Conservation (phyloP, 2,888 invertebrate species). For the Ormia ochracea region DNA sequence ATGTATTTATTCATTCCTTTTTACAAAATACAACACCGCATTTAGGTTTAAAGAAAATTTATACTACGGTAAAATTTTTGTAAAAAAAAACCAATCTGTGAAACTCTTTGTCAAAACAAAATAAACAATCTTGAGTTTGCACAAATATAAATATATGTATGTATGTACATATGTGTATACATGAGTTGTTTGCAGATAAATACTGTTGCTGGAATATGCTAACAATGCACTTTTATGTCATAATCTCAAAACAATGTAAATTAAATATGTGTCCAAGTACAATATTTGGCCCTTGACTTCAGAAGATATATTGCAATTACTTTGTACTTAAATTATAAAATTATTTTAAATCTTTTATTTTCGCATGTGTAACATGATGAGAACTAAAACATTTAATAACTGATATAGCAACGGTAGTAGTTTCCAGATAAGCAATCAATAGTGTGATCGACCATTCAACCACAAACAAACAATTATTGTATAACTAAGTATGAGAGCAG, state of each 20-base stretch:
- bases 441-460: conserved; percentile 51
- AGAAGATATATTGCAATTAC: neutral
- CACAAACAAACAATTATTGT: conserved; percentile 28
- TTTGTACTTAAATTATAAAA: conserved; percentile 26
- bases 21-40: too few species aligned
- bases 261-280: conserved; percentile 4
- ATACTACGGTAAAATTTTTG: too few species aligned
- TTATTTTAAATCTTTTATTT: conserved; percentile 47
- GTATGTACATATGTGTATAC: neutral
- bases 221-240: conserved; percentile 10
- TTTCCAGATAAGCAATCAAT: conserved; percentile 47
- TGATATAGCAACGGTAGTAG: conserved; percentile 5
- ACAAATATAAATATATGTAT: neutral
- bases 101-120: too few species aligned
- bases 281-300: conserved; percentile 17
- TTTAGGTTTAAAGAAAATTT: too few species aligned
- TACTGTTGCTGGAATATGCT: conserved; percentile 10
- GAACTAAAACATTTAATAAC: conserved; percentile 39
- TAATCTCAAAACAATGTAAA: neutral
- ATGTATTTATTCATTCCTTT: too few species aligned
- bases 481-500: neutral
- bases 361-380: conserved; percentile 50
- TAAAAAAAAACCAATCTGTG: too few species aligned
- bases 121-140: too few species aligned
- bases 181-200: neutral